Evolutionary conservation across 2,797 vertebrate genomes (phyloP).

Genomic region (Helicolenus hilgendorfi): DNA sequence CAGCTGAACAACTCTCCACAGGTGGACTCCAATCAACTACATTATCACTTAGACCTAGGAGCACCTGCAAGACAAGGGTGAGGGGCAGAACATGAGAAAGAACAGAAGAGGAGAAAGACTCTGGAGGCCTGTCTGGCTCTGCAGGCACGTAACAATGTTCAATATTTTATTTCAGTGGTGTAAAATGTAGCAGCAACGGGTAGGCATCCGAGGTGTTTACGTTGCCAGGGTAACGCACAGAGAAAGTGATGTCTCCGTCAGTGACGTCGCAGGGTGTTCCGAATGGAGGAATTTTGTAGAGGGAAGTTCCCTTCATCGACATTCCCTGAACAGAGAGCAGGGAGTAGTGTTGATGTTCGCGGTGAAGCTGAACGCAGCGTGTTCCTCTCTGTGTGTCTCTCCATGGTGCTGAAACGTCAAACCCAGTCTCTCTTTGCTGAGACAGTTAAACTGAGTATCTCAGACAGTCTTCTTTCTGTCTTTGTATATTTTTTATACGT

Average conservation of each 20-base stretch:
- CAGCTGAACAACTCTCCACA: too few relatives aligned
- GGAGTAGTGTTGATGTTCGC: rapidly evolving
- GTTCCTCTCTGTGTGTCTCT: not conserved
- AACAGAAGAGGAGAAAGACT: too few relatives aligned
- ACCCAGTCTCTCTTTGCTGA: not conserved
- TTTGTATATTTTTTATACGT: too few relatives aligned
- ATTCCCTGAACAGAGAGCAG: not conserved
- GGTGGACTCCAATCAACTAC: too few relatives aligned
- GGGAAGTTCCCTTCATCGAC: not conserved
- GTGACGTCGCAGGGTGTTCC: not conserved
- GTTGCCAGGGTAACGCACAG: too few relatives aligned
- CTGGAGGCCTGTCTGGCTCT: too few relatives aligned
- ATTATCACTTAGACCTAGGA: too few relatives aligned
- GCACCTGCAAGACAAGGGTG: too few relatives aligned
- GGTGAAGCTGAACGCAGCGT: not conserved
- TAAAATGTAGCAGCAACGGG: not conserved
- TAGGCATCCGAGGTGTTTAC: not conserved
- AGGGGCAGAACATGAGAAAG: too few relatives aligned
- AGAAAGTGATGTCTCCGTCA: not conserved
- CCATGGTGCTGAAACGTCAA: not conserved
- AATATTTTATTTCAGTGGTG: not conserved
- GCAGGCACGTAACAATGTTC: not conserved
- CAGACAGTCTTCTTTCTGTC: not conserved
- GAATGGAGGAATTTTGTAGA: not conserved
- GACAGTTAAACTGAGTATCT: not conserved